Evolutionary conservation across 2,797 vertebrate species (phyloP).

Genomic region (Poecilia picta): DNA sequence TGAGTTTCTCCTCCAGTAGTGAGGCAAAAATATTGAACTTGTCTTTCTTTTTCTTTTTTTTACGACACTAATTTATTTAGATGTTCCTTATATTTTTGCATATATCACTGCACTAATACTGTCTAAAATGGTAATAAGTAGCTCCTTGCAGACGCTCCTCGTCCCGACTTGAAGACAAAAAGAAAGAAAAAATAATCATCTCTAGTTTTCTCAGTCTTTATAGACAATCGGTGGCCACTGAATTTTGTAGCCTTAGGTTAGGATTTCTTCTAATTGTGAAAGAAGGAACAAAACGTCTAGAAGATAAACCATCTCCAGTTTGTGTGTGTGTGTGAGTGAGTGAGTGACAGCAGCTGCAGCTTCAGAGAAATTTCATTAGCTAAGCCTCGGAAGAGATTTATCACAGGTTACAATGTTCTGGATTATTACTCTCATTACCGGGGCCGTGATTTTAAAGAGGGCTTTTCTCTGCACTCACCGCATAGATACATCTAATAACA

Average conservation of each 20-base stretch:
- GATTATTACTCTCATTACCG: slow-evolving; percentile 63
- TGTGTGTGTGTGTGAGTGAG: neutral
- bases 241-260: slow-evolving; percentile 4
- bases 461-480: slow-evolving; percentile 53
- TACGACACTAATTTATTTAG: neutral
- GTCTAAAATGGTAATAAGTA: neutral
- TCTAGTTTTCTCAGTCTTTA: neutral
- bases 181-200: neutral
- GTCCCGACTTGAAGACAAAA: neutral
- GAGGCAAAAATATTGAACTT: neutral
- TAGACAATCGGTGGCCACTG: slow-evolving; percentile 5
- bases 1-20: neutral
- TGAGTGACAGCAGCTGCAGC: slow-evolving; percentile 29
- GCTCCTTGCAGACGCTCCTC: neutral
- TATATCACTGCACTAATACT: neutral
- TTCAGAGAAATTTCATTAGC: slow-evolving; percentile 55
- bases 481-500: slow-evolving; percentile 56
- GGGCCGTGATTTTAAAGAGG: slow-evolving; percentile 37
- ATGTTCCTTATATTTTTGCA: neutral
- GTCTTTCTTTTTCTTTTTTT: neutral
- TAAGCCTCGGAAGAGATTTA: slow-evolving; percentile 46
- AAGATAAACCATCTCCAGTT: neutral
- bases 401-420: slow-evolving; percentile 61
- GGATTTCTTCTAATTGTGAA: slow-evolving; percentile 19
- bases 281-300: neutral